phyloP scores from a whole-genome alignment of 2,888 invertebrate species.

The Neoitamus cyanurus region DNA sequence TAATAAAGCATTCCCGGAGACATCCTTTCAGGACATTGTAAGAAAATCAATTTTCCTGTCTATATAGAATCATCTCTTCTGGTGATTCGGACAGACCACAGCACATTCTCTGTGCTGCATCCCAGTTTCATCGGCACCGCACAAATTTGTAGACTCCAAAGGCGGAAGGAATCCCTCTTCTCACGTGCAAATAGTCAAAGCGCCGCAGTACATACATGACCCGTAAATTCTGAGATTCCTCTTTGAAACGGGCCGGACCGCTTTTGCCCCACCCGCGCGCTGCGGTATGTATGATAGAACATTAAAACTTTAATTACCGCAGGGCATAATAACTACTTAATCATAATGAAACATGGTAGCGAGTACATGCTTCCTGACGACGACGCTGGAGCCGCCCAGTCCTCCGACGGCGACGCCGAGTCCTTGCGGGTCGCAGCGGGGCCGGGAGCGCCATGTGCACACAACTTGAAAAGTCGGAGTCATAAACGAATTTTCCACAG shows the following conservation, averaged over 20 bases:
- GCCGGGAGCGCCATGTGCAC: not conserved
- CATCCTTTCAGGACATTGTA: slow-evolving; percentile 27
- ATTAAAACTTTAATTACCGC: slow-evolving; percentile 51
- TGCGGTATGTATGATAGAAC: slow-evolving; percentile 45
- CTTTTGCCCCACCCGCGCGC: not conserved
- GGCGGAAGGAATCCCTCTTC: slow-evolving; percentile 16
- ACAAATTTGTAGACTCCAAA: slow-evolving; percentile 17
- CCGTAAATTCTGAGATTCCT: not conserved
- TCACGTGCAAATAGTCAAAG: slow-evolving; percentile 29
- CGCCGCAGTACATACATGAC: slow-evolving; percentile 5
- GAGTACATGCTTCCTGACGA: slow-evolving; percentile 25
- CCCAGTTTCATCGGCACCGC: slow-evolving; percentile 33
- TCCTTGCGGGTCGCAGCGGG: not conserved
- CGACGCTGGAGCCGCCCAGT: not conserved
- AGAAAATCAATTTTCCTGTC: slow-evolving; percentile 38
- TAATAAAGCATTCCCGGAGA: slow-evolving; percentile 46
- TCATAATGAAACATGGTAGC: slow-evolving; percentile 48
- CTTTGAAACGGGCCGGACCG: not conserved
- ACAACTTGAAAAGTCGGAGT: slow-evolving; percentile 34
- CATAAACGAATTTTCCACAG: slow-evolving; percentile 35
- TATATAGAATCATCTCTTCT: slow-evolving; percentile 8
- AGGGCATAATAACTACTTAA: slow-evolving; percentile 51
- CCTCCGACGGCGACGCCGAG: not conserved
- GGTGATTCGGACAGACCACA: not conserved
- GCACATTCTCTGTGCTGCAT: not conserved